phyloP scores from a whole-genome alignment of 2,888 invertebrate genomes.

The Dioctria rufipes region DNA sequence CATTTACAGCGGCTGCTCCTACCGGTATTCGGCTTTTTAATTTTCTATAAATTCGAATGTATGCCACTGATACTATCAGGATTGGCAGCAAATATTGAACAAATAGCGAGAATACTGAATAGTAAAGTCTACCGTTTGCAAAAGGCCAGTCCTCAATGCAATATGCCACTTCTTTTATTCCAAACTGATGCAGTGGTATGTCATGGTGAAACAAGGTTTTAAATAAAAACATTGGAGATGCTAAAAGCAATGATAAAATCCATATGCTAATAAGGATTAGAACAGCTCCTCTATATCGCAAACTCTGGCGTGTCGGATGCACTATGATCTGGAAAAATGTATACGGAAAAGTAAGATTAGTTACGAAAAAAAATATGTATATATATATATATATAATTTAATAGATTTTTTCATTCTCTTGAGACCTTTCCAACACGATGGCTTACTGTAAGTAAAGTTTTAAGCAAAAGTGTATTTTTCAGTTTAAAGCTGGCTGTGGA shows the following conservation, averaged over 20 bases:
- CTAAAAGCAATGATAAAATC: constrained; percentile 80
- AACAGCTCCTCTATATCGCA: constrained; percentile 83
- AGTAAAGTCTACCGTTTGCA: constrained; percentile 81
- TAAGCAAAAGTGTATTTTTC: too few species aligned
- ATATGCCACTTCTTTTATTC: constrained; percentile 78
- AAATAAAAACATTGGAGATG: constrained; percentile 85
- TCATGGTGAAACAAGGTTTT: constrained; percentile 74
- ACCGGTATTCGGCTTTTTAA: constrained; percentile 77
- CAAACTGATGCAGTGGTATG: constrained; percentile 72
- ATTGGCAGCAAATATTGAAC: constrained; percentile 90
- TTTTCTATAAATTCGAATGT: constrained; percentile 86
- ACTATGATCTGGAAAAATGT: constrained; percentile 80
- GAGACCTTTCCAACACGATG: too few species aligned
- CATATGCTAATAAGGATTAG: constrained; percentile 82
- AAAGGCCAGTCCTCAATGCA: constrained; percentile 89
- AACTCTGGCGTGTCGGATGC: constrained; percentile 85
- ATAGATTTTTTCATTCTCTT: too few species aligned
- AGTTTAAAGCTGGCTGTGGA: too few species aligned
- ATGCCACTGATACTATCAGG: constrained; percentile 83
- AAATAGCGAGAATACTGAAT: constrained; percentile 86
- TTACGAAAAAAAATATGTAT: background rate
- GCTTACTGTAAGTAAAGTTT: too few species aligned
- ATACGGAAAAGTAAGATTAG: background rate
- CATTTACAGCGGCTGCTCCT: constrained; percentile 65
- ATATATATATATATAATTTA: too few species aligned